These are phyloP conservation scores for Siniperca undulata DNA, from an alignment of 2,797 vertebrate species.

Conservation along the genomic window DNA sequence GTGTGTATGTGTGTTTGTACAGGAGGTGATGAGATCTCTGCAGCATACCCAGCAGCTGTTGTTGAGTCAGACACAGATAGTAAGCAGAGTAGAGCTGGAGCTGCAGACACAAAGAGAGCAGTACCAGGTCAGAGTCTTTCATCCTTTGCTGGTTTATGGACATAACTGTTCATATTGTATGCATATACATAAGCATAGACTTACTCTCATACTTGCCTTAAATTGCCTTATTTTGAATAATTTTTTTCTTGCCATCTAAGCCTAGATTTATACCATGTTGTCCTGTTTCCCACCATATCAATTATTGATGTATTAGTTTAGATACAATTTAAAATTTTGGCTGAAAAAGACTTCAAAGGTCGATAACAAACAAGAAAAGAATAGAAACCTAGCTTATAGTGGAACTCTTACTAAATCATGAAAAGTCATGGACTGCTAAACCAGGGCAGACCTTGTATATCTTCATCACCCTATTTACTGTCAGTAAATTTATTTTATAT, in stretches of 20 bases:
- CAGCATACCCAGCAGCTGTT: conserved; percentile 88
- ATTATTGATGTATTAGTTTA: background rate
- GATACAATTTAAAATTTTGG: background rate
- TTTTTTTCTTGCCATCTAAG: background rate
- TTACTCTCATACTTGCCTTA: background rate
- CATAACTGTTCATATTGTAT: background rate
- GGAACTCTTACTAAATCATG: background rate
- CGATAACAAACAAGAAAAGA: background rate
- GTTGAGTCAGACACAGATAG: conserved; percentile 86
- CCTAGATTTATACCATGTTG: background rate
- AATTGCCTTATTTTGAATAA: background rate
- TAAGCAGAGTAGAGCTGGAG: conserved; percentile 85
- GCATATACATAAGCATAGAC: background rate
- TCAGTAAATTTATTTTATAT: background rate
- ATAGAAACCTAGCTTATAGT: background rate
- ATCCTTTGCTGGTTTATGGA: background rate
- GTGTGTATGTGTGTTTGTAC: conserved; percentile 66
- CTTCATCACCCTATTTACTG: background rate
- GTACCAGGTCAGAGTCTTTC: conserved; percentile 76
- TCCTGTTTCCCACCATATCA: background rate
- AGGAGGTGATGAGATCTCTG: conserved; percentile 90
- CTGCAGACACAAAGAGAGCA: conserved; percentile 85
- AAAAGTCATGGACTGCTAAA: background rate
- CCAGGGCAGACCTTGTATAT: background rate
- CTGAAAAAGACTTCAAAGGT: background rate